Evolutionary conservation across 92 coral and sea anemone genomes (phyloP), one percentile per base, ranked within the genome.

Genomic region (Isaurus tuberculatus): DNA sequence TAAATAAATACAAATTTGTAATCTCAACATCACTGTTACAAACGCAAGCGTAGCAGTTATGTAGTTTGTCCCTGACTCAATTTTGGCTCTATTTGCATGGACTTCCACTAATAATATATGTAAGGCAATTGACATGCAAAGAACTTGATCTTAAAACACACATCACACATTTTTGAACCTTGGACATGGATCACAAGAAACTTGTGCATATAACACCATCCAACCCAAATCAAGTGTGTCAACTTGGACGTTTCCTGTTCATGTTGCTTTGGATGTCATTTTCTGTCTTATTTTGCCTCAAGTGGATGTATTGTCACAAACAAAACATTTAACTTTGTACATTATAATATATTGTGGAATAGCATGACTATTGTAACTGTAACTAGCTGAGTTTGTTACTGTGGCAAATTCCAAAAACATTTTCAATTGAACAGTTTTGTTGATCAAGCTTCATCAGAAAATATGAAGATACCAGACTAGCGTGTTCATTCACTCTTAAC

Each of bases 101-200:
- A 20, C 66, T 60, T 60, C 66, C 66, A 60, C 66, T 60, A 60
- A 60, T 8, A 60, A 60, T 60, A 28, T 60, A 60, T 60, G 66
- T 6, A 60, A 60, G 11, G 63, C 6, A 55, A 55, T 1, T 42
- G 46, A 42, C 7, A 42, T 48, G 55, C n/a, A 48, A 48, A 48
- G 15, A 48, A 48, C 55, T 13, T 0, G 13, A 13, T 48, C 13
- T 48, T 48, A 9, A 8, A 0, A 8, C 1, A 17, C 55, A 48
- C 55, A 46, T 48, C 55, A 48, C 1, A 1, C 55, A 0, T 48
- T 11, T 48, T 48, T 48, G 55, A 0, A 48, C 55, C n/a, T 2
- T 8, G 8, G 42, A 36, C 42, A 36, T 48, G 55, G 55, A 13
- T 48, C 17, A 48, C 55, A 1, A 8, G 55, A 16, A 2, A 48